These are phyloP conservation scores for Fabriciana adippe DNA, from an alignment of 2,888 invertebrate species.

Conservation along the genomic window DNA sequence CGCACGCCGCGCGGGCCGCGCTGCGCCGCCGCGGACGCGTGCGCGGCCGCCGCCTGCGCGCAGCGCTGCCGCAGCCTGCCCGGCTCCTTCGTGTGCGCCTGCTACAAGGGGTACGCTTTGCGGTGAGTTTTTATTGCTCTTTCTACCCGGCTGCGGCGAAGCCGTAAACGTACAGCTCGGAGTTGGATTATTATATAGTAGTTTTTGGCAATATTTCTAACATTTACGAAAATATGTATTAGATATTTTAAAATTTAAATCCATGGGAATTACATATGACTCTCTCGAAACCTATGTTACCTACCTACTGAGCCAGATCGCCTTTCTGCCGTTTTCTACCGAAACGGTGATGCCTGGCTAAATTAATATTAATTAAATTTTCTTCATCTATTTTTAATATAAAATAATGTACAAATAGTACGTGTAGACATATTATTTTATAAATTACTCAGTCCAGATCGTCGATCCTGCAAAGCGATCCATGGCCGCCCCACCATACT, in stretches of 20 bases:
- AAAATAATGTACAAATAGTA: too few species aligned
- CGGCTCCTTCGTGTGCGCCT: slow-evolving; percentile 83
- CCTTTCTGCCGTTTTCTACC: not conserved
- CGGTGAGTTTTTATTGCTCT: slow-evolving; percentile 54
- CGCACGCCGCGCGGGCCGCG: slow-evolving; percentile 85
- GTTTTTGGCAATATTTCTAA: too few species aligned
- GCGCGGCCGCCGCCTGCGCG: slow-evolving; percentile 83
- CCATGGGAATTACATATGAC: too few species aligned
- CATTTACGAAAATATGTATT: too few species aligned
- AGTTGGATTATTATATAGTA: too few species aligned
- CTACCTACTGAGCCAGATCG: too few species aligned
- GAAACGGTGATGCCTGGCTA: too few species aligned
- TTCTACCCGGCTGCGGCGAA: not conserved
- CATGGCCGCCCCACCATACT: slow-evolving; percentile 79
- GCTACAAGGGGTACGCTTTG: slow-evolving; percentile 82
- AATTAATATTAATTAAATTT: too few species aligned
- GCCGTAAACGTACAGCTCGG: too few species aligned
- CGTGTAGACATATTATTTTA: not conserved
- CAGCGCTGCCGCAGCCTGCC: slow-evolving; percentile 83
- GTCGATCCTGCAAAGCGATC: slow-evolving; percentile 85
- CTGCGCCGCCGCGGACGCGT: slow-evolving; percentile 88
- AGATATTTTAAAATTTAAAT: too few species aligned
- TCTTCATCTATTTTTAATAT: too few species aligned
- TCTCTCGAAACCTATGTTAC: too few species aligned
- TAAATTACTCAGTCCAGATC: slow-evolving; percentile 72